These are phyloP conservation scores for Conus ventricosus DNA, from an alignment of 1,140 invertebrate genomes.

Conservation along the genomic window DNA sequence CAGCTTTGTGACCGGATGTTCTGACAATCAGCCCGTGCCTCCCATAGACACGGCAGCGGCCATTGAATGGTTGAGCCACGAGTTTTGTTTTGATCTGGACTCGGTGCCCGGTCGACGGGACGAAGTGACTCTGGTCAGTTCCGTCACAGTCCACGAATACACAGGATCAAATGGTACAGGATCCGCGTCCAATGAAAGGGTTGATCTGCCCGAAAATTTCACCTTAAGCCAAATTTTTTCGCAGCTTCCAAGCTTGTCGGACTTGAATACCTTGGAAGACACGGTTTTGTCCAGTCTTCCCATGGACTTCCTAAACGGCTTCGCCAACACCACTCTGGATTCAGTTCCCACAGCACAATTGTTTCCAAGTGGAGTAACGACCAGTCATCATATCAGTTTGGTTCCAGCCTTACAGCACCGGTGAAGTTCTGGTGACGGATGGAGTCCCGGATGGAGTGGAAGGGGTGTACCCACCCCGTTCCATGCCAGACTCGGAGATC, in stretches of 20 bases:
- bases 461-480: background rate
- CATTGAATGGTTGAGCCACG: background rate
- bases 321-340: background rate
- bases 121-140: no score
- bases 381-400: background rate
- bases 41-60: background rate
- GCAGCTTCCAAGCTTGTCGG: background rate
- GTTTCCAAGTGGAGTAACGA: no score
- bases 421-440: slow-evolving; percentile 28
- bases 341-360: background rate
- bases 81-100: background rate
- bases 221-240: background rate
- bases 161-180: background rate
- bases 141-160: background rate
- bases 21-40: slow-evolving; percentile 27
- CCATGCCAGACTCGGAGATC: background rate
- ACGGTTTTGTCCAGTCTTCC: background rate
- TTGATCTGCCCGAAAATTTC: background rate
- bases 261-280: background rate
- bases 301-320: background rate
- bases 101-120: background rate
- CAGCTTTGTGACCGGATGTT: slow-evolving; percentile 22
- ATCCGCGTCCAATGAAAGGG: background rate
- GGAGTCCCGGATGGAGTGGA: background rate
- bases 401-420: background rate